Base-by-base conservation (phyloP, 2,797 vertebrate species). In the Myotis daubentonii region DNA sequence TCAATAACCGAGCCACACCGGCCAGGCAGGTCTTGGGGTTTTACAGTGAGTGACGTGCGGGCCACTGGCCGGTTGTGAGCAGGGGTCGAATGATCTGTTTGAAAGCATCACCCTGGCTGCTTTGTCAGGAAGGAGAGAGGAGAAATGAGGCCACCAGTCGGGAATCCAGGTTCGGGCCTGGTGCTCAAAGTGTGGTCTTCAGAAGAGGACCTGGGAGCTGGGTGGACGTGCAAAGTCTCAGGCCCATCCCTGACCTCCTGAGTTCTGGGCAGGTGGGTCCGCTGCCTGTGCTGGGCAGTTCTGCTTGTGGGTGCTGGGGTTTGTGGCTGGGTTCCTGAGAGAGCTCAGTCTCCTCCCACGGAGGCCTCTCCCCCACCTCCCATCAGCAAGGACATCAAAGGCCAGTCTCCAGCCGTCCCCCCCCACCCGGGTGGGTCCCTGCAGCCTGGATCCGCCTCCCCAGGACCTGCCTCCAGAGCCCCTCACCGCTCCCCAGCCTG, bases 221-320 rank as follows among this genome's bases (percentile, higher is more conserved):
- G 36, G 30, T 2, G 0, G 36, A 15, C 9, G 1, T 0, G 25
- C 3, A 1, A 2, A 3, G 44, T 5, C 30, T 36, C 74, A 23
- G 76, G 30, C 5, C 8, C 11, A 0, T 1, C 5, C 8, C 10
- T 30, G 28, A 22, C 22, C 22, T 19, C 5, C 6, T 0, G 20
- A 0, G 4, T 28, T 25, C 38, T 5, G 36, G 36, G 12, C 2
- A 9, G 44, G 17, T 12, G 6, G 23, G n/a, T 28, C 28, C 5
- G 30, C 15, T 10, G 1, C 1, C 23, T 3, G 47, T 3, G 19
- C 3, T 47, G 11, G 6, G 6, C 0, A 38, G n/a, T 1, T 44
- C 36, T 12, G 74, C 7, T 1, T 60, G 57, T 60, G 20, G 0
- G 1, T 0, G 66, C 44, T 15, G 5, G 38, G 4, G 20, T 9